phyloP scores from a whole-genome alignment of 2,888 invertebrate species.

The Lypha dubia region DNA sequence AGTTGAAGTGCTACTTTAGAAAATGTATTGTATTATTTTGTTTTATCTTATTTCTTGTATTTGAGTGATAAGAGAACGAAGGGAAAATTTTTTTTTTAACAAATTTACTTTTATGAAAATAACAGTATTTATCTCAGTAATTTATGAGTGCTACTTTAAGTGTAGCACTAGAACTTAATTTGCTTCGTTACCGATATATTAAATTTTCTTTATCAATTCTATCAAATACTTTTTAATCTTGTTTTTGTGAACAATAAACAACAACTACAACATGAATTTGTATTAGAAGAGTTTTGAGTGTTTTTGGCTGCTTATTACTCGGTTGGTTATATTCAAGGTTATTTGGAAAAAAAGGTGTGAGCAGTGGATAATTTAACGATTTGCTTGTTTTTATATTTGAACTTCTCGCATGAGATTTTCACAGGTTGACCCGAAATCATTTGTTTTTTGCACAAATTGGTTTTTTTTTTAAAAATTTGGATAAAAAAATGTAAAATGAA shows the following conservation, averaged over 20 bases:
- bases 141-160: background rate
- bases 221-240: background rate
- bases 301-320: background rate
- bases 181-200: background rate
- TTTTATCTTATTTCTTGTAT: background rate
- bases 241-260: background rate
- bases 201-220: background rate
- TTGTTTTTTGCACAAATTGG: too few relatives aligned
- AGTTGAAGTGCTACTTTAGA: conserved; percentile 17
- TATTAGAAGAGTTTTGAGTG: background rate
- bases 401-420: too few relatives aligned
- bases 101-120: conserved; percentile 3
- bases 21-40: background rate
- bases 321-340: background rate
- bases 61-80: background rate
- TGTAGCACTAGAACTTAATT: background rate
- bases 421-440: too few relatives aligned
- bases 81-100: too few relatives aligned
- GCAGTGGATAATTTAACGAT: background rate
- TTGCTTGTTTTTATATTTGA: too few relatives aligned
- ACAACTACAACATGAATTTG: background rate
- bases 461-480: too few relatives aligned
- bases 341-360: background rate
- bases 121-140: conserved; percentile 15
- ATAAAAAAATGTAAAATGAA: too few relatives aligned